Evolutionary conservation across 2,888 invertebrate species (phyloP).

Genomic region (Zootermopsis nevadensis): DNA sequence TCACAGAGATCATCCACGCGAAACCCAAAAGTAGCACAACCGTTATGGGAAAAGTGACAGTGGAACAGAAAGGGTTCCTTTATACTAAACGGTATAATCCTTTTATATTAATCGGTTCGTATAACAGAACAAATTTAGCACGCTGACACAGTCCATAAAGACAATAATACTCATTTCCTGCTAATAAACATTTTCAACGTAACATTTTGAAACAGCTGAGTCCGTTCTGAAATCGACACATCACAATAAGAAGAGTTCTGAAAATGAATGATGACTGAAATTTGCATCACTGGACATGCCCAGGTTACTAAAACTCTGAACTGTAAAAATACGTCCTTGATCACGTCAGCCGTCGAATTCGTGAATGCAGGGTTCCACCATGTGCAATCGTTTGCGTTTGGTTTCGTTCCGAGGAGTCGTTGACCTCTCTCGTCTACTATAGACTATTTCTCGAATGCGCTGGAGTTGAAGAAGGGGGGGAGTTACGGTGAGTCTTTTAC

Average conservation of each 20-base stretch:
- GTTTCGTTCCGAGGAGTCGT: slow-evolving; percentile 48
- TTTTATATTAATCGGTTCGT: background rate
- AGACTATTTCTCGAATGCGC: slow-evolving; percentile 49
- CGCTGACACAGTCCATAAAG: slow-evolving; percentile 17
- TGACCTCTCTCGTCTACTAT: slow-evolving; percentile 47
- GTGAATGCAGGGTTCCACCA: slow-evolving; percentile 48
- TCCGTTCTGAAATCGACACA: background rate
- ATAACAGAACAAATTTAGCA: slow-evolving; percentile 23
- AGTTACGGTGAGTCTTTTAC: slow-evolving; percentile 23
- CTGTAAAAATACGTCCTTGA: slow-evolving; percentile 50
- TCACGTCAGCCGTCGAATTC: slow-evolving; percentile 47
- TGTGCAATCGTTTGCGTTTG: slow-evolving; percentile 51
- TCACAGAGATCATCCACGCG: slow-evolving; percentile 35
- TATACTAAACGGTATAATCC: background rate
- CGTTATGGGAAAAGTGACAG: slow-evolving; percentile 32
- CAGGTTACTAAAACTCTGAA: slow-evolving; percentile 4
- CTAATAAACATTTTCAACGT: background rate
- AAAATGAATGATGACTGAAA: background rate
- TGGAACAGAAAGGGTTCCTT: slow-evolving; percentile 23
- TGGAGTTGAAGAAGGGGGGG: slow-evolving; percentile 44
- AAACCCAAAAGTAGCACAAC: slow-evolving; percentile 37
- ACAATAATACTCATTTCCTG: background rate
- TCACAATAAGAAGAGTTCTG: background rate
- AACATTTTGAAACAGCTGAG: background rate
- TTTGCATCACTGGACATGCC: background rate